phyloP scores from a whole-genome alignment of 92 coral and sea anemone genomes.

The Epizoanthus rinbou region DNA sequence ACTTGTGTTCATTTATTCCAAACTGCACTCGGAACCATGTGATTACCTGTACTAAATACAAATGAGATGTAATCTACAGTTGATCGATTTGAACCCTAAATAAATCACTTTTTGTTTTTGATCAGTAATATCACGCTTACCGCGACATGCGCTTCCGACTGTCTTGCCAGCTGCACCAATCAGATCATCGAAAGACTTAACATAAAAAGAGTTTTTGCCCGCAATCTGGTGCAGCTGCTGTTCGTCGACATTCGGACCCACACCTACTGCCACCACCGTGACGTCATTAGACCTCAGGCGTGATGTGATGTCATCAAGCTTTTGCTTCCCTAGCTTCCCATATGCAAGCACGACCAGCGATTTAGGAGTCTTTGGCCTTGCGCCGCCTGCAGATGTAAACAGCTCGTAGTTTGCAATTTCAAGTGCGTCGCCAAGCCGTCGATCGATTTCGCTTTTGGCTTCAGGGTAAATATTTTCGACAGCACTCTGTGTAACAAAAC shows the following conservation, averaged over 20 bases:
- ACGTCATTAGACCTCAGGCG: slow-evolving; percentile 78
- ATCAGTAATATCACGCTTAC: slow-evolving; percentile 47
- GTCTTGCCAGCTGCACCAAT: slow-evolving; percentile 74
- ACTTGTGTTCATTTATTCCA: no score
- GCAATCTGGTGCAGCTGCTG: slow-evolving; percentile 67
- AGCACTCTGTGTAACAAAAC: slow-evolving; percentile 51
- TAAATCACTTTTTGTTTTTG: no score
- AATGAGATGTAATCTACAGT: no score
- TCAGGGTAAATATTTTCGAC: slow-evolving; percentile 90
- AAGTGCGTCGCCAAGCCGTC: slow-evolving; percentile 91
- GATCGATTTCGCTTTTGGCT: slow-evolving; percentile 72
- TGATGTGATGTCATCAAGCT: slow-evolving; percentile 66
- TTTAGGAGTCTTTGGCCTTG: slow-evolving; percentile 80
- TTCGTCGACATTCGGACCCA: slow-evolving; percentile 67
- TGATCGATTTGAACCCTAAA: no score
- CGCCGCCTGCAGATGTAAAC: slow-evolving; percentile 85
- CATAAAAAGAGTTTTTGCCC: slow-evolving; percentile 63
- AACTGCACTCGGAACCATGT: no score
- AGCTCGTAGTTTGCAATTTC: slow-evolving; percentile 90
- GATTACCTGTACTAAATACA: no score
- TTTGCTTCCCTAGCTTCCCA: slow-evolving; percentile 77
- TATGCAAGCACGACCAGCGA: slow-evolving; percentile 80
- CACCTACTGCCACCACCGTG: slow-evolving; percentile 79
- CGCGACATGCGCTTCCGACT: slow-evolving; percentile 83
- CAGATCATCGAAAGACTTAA: slow-evolving; percentile 81